Percentiles rank a stretch among this genome's conserved stretches.
These are phyloP conservation scores for Apus apus DNA, from an alignment of 2,113 vertebrate genomes.

Conservation along the genomic window DNA sequence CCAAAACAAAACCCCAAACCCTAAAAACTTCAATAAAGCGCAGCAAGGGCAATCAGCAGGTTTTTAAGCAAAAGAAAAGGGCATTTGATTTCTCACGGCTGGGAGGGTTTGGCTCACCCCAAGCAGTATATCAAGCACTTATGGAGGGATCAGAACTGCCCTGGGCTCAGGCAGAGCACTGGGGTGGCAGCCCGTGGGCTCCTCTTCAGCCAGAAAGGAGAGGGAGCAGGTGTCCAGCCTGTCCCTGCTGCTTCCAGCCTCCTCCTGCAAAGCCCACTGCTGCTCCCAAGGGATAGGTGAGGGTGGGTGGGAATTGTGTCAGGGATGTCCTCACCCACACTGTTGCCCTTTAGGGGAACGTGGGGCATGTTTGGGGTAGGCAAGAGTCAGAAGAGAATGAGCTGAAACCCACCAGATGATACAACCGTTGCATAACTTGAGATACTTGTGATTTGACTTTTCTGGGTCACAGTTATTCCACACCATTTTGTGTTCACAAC, in stretches of 20 bases:
- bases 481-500: neutral
- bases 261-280: neutral
- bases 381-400: neutral
- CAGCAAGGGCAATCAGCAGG: neutral
- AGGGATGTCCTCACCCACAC: neutral
- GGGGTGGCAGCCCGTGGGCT: neutral
- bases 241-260: neutral
- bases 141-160: neutral
- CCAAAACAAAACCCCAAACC: neutral
- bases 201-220: neutral
- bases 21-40: neutral
- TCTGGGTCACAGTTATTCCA: constrained; percentile 22
- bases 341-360: neutral
- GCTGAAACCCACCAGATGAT: neutral
- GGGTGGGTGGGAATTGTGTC: neutral
- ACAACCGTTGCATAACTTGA: neutral
- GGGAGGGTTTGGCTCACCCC: neutral
- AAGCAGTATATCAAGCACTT: neutral
- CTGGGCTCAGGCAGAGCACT: neutral
- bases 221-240: neutral
- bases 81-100: neutral
- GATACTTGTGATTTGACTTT: neutral
- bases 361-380: neutral
- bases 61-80: neutral
- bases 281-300: neutral